These are phyloP conservation scores for Ceratothoa steindachneri DNA, from an alignment of 2,888 invertebrate species.

Conservation along the genomic window DNA sequence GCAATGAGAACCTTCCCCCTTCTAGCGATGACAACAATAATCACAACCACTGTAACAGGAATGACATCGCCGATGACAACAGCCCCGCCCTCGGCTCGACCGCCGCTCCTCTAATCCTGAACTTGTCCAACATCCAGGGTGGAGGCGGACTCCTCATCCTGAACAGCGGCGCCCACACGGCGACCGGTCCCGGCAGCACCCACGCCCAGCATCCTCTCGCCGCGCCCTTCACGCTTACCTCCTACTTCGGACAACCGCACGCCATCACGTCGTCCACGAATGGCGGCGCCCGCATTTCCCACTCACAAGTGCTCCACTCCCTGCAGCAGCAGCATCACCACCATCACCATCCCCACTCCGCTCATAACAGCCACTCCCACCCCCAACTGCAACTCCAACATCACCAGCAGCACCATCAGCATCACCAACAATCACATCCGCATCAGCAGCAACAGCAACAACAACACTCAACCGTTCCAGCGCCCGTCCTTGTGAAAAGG, in stretches of 20 bases:
- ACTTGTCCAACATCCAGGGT: constrained; percentile 77
- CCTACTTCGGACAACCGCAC: constrained; percentile 45
- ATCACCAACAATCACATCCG: constrained; percentile 47
- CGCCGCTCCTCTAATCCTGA: constrained; percentile 63
- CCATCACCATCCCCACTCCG: constrained; percentile 28
- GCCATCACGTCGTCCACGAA: constrained; percentile 26
- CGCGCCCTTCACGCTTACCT: constrained; percentile 45
- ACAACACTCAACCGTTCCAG: constrained; percentile 54
- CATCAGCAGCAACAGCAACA: constrained; percentile 48
- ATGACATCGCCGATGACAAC: constrained; percentile 19
- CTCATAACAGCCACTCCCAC: constrained; percentile 50
- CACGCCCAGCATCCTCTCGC: constrained; percentile 31
- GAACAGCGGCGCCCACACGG: constrained; percentile 55
- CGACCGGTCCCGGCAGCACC: constrained; percentile 28
- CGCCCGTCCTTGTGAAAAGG: constrained; percentile 57
- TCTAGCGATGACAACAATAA: constrained; percentile 1
- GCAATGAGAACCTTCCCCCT: background rate
- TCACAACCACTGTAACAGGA: constrained; percentile 22
- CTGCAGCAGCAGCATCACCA: constrained; percentile 38
- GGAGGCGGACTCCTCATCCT: constrained; percentile 75
- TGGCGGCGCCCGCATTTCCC: background rate
- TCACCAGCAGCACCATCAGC: constrained; percentile 51
- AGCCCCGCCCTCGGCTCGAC: constrained; percentile 39
- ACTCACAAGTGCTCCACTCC: constrained; percentile 36
- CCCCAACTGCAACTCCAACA: constrained; percentile 57